Evolutionary conservation across 2,888 invertebrate genomes (phyloP), one percentile per base, ranked within the genome.

Genomic region (Pegoplata infirma): DNA sequence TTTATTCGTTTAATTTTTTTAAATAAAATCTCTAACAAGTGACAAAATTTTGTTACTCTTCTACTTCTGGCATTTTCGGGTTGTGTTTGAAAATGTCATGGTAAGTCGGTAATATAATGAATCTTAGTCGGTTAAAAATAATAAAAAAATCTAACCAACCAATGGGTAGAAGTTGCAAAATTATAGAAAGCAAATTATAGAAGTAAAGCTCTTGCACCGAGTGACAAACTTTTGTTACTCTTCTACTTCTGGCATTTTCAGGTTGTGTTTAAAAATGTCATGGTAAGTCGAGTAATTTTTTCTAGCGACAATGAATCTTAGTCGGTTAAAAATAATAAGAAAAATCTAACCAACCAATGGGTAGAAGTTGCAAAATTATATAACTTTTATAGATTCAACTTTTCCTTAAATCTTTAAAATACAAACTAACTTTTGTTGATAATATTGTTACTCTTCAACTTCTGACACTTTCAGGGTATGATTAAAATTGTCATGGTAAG

Each of bases 141-240:
- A 5, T 10, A n/a, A n/a, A 47, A 47, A 73, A 81, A 63, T 63
- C 80, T 59, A 64, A 79, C 76, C 80, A 81, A 83, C 81, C 82
- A 84, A 84, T 84, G 83, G 84, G 83, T 84, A 76, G 77, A 80
- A 82, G 80, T 81, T 80, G 74, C 76, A 46, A 8, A 4, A 32
- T 32, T 32, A 5, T 10, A 32, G 8, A 7, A 2, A 32, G 10
- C 32, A 32, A 32, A 32, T 7, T 7, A 32, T 8, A 8, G 4
- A 7, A 44, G 10, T n/a, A n/a, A 36, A 56, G 8, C 36, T 32
- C 14, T 5, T 5, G 28, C 2, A 55, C n/a, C 14, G 25, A 28
- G 7, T 7, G 47, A 16, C 7, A 1, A 25, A 8, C 25, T 67
- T 49, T 84, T 80, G 74, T 80, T 51, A 63, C 76, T 63, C 44